Percentiles rank a stretch among this genome's conserved stretches.
phyloP scores from a whole-genome alignment of 2,113 vertebrate species.

The Nothocercus julius region DNA sequence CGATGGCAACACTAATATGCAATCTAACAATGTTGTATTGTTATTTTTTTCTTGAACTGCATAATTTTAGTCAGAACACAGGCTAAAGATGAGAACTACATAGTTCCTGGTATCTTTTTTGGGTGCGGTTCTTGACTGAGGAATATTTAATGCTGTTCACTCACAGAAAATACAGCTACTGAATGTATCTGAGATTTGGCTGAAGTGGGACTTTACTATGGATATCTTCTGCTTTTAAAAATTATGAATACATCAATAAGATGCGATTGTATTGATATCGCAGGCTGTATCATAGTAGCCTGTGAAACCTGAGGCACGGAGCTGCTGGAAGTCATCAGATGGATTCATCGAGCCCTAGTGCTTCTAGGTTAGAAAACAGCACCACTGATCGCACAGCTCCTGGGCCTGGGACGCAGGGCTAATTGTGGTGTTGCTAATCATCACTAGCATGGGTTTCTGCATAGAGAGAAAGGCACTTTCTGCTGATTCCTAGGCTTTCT shows the following conservation, averaged over 20 bases:
- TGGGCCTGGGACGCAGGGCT: not conserved
- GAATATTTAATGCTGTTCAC: not conserved
- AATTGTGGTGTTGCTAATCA: not conserved
- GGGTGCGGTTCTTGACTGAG: not conserved
- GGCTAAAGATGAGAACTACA: not conserved
- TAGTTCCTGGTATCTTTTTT: not conserved
- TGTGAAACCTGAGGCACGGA: not conserved
- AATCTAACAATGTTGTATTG: not conserved
- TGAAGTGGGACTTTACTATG: not conserved
- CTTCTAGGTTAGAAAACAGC: not conserved
- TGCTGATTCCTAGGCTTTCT: not conserved
- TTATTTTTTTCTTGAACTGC: not conserved
- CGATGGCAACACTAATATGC: not conserved
- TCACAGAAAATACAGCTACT: not conserved
- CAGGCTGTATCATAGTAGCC: not conserved
- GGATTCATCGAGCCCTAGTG: not conserved
- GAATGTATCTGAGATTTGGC: not conserved
- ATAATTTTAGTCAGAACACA: not conserved
- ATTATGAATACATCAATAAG: not conserved
- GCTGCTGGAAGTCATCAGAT: not conserved
- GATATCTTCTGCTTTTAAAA: not conserved
- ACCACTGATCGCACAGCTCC: not conserved
- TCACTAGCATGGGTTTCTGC: not conserved
- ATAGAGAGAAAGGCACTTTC: not conserved
- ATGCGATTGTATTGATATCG: not conserved